Conservation (phyloP, 2,888 invertebrate species). For the Amiota minor region DNA sequence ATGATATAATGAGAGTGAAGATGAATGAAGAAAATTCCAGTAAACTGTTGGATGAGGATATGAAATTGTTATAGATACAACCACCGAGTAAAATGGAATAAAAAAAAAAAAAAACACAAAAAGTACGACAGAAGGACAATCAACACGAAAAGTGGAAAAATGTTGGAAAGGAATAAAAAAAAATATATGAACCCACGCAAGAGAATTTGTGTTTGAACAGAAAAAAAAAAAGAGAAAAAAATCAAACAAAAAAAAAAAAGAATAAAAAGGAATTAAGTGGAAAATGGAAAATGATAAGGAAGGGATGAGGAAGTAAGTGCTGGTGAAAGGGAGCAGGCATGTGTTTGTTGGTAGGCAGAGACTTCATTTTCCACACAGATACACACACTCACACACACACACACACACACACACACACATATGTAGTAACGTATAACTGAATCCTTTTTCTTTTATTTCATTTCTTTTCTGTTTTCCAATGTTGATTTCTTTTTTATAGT, state of each 20-base stretch:
- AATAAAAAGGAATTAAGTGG: background rate
- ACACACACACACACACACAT: background rate
- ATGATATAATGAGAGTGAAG: no score
- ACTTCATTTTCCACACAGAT: constrained; percentile 13
- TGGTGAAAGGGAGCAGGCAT: background rate
- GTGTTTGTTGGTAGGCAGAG: background rate
- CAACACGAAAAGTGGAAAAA: no score
- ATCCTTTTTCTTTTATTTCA: constrained; percentile 7
- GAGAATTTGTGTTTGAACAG: background rate
- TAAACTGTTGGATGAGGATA: background rate
- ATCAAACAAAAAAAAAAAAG: no score
- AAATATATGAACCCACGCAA: no score
- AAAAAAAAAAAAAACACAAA: background rate
- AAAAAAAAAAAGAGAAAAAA: background rate
- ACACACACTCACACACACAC: background rate
- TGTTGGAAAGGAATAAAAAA: no score
- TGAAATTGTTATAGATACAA: constrained; percentile 28
- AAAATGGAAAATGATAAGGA: background rate
- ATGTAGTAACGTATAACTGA: background rate
- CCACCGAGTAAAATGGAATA: constrained; percentile 25
- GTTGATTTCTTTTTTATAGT: background rate
- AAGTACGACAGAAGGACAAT: background rate
- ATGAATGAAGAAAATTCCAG: constrained; percentile 22
- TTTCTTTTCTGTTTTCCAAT: constrained; percentile 3
- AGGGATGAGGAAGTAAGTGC: background rate